These are phyloP conservation scores for Hylaeus anthracinus DNA, from an alignment of 1,140 invertebrate species.

Conservation along the genomic window DNA sequence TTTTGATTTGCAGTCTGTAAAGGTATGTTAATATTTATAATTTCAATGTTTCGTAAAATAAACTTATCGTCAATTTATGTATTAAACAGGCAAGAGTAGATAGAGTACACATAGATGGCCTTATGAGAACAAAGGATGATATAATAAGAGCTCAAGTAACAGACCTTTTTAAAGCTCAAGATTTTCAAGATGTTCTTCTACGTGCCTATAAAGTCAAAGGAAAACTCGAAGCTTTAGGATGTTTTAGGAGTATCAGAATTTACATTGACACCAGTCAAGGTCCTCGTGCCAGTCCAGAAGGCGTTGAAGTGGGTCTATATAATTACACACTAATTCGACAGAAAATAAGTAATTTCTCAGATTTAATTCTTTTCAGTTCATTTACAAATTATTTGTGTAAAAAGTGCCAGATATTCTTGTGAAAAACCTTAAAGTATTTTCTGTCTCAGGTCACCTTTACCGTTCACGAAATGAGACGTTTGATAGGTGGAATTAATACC, in stretches of 20 bases:
- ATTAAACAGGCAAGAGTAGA: slow-evolving; percentile 87
- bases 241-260: slow-evolving; percentile 91
- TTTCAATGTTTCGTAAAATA: background rate
- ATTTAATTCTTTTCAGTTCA: slow-evolving; percentile 46
- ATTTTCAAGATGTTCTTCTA: slow-evolving; percentile 85
- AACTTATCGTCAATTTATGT: slow-evolving; percentile 18
- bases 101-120: slow-evolving; percentile 89
- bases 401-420: background rate
- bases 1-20: slow-evolving; percentile 64
- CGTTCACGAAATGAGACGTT: slow-evolving; percentile 87
- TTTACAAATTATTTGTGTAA: background rate
- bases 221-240: slow-evolving; percentile 88
- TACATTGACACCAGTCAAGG: slow-evolving; percentile 92
- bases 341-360: slow-evolving; percentile 64
- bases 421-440: slow-evolving; percentile 28
- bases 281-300: slow-evolving; percentile 85
- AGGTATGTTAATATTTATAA: slow-evolving; percentile 55
- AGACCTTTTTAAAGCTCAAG: slow-evolving; percentile 87
- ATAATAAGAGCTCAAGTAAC: slow-evolving; percentile 87
- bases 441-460: slow-evolving; percentile 88
- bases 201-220: slow-evolving; percentile 84
- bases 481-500: slow-evolving; percentile 91
- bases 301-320: slow-evolving; percentile 86
- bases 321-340: slow-evolving; percentile 66
- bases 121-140: slow-evolving; percentile 91